Conservation (phyloP, 92 coral and sea anemone genomes). For the Porites divaricata region DNA sequence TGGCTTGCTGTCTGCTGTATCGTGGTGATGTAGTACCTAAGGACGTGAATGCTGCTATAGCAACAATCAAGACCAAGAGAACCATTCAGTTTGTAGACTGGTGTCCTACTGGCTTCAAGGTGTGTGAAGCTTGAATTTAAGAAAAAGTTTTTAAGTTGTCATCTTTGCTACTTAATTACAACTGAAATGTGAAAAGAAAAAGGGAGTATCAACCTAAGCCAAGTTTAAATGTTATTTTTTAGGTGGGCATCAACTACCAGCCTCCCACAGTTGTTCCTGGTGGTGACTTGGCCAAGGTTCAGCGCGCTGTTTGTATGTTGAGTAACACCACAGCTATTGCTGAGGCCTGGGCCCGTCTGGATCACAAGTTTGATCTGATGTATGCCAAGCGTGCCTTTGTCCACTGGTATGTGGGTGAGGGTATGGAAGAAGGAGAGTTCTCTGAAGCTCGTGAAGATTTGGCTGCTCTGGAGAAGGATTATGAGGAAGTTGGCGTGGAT, state of each 20-base stretch:
- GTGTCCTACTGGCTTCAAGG: conserved; percentile 95
- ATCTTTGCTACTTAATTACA: too few relatives aligned
- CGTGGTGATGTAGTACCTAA: conserved; percentile 97
- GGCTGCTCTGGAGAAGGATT: conserved; percentile 80
- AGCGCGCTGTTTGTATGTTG: conserved; percentile 96
- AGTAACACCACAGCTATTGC: conserved; percentile 97
- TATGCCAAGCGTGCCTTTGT: conserved; percentile 95
- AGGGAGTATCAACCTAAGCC: too few relatives aligned
- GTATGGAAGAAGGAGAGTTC: conserved; percentile 95
- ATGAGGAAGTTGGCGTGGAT: conserved; percentile 78
- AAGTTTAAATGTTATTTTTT: conserved; percentile 37
- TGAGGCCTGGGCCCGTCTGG: conserved; percentile 86
- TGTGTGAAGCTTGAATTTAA: conserved; percentile 15
- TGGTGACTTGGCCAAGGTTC: conserved; percentile 91
- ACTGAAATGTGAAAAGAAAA: too few relatives aligned
- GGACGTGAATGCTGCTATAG: conserved; percentile 93
- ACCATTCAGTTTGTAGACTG: conserved; percentile 95
- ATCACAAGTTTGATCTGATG: conserved; percentile 66
- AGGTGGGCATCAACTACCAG: conserved; percentile 48
- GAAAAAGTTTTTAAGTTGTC: too few relatives aligned
- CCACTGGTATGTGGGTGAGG: conserved; percentile 92
- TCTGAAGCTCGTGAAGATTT: conserved; percentile 90
- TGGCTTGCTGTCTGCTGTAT: conserved; percentile 94
- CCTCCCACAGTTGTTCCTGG: conserved; percentile 91
- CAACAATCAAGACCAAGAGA: conserved; percentile 90